Conservation (phyloP, 37 sponge, comb jelly and placozoan genomes). For the Corticium candelabrum region DNA sequence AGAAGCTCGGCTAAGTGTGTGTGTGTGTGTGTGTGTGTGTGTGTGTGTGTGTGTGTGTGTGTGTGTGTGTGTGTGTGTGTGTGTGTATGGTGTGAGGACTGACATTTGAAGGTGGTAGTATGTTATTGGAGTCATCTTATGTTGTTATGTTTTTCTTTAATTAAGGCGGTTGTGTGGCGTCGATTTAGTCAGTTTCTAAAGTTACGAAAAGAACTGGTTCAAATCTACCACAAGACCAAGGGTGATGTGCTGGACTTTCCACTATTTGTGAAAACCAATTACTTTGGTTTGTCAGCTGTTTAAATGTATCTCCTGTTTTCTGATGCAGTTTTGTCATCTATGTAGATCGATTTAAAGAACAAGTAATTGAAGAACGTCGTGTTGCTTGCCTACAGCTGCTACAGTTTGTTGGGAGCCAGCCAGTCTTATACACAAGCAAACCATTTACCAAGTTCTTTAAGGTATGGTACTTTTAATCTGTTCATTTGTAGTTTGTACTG, state of each 20-base stretch:
- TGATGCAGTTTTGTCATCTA: constrained; percentile 1
- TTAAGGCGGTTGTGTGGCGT: constrained; percentile 13
- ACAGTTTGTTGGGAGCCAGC: constrained; percentile 21
- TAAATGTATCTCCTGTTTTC: constrained; percentile 1
- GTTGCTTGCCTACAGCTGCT: constrained; percentile 34
- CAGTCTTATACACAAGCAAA: constrained; percentile 19
- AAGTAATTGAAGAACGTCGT: constrained; percentile 52
- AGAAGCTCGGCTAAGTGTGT: too few species aligned
- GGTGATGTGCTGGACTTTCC: constrained; percentile 13
- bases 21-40: too few species aligned
- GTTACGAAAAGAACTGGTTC: constrained; percentile 36
- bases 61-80: too few species aligned
- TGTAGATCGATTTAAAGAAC: constrained; percentile 62
- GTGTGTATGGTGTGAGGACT: too few species aligned
- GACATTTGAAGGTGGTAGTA: too few species aligned
- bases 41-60: too few species aligned
- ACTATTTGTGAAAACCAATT: constrained; percentile 42
- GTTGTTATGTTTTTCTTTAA: neutral
- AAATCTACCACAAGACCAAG: neutral
- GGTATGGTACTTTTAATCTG: too few species aligned
- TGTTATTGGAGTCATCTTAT: too few species aligned
- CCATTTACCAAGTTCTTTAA: constrained; percentile 34
- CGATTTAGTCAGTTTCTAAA: constrained; percentile 52
- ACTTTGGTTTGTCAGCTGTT: constrained; percentile 36
- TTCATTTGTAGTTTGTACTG: too few species aligned